These are phyloP conservation scores for Teleiodes luculella DNA, from an alignment of 2,888 invertebrate species.

Conservation along the genomic window DNA sequence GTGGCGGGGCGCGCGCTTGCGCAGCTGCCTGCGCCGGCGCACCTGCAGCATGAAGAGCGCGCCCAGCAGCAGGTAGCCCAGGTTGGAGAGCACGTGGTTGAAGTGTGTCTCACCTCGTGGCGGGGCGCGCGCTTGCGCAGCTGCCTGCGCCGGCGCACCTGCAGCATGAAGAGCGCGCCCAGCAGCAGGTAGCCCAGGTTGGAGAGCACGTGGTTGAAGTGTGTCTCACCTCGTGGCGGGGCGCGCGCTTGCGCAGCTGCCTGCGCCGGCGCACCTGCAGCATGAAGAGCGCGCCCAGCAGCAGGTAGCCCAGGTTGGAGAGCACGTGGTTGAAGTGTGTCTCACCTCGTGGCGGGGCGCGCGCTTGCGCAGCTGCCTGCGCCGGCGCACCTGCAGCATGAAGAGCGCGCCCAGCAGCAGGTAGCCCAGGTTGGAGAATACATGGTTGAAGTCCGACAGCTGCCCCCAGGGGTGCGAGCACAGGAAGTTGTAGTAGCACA, in stretches of 20 bases:
- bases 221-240: slow-evolving; percentile 50
- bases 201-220: slow-evolving; percentile 93
- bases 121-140: slow-evolving; percentile 40
- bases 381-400: slow-evolving; percentile 80
- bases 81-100: slow-evolving; percentile 92
- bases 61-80: slow-evolving; percentile 90
- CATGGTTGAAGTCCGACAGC: slow-evolving; percentile 91
- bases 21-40: slow-evolving; percentile 44
- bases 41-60: slow-evolving; percentile 87
- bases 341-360: slow-evolving; percentile 48
- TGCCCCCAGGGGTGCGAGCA: slow-evolving; percentile 89
- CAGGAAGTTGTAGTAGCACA: slow-evolving; percentile 94
- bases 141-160: slow-evolving; percentile 72
- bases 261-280: slow-evolving; percentile 78
- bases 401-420: slow-evolving; percentile 88
- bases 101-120: slow-evolving; percentile 80
- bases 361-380: slow-evolving; percentile 39
- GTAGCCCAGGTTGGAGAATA: slow-evolving; percentile 92
- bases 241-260: slow-evolving; percentile 35
- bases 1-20: slow-evolving; percentile 41
- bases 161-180: slow-evolving; percentile 86
- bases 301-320: slow-evolving; percentile 90
- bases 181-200: slow-evolving; percentile 91
- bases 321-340: slow-evolving; percentile 94
- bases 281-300: slow-evolving; percentile 88